phyloP scores from a whole-genome alignment of 1,140 invertebrate species.

The Alviniconcha marisindica region DNA sequence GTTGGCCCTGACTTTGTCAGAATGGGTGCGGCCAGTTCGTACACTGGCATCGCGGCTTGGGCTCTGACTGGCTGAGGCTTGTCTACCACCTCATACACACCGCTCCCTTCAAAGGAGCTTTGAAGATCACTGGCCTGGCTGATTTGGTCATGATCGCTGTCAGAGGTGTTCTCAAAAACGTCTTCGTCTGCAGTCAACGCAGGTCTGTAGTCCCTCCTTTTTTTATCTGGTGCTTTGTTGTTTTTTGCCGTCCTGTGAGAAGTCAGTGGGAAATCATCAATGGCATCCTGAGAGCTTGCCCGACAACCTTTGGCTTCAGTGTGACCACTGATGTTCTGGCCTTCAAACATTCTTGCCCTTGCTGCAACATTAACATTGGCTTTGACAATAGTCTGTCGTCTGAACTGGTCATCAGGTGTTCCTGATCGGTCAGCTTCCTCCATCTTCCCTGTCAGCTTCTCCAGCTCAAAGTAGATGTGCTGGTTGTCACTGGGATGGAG shows the following conservation, averaged over 20 bases:
- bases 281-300: not conserved
- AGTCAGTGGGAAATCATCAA: not conserved
- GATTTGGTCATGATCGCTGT: conserved; percentile 9
- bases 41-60: not conserved
- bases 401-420: not conserved
- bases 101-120: not conserved
- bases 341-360: conserved; percentile 9
- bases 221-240: not conserved
- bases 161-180: not conserved
- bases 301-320: not conserved
- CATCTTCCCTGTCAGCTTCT: not conserved
- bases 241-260: not conserved
- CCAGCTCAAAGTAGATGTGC: conserved; percentile 21
- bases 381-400: not conserved
- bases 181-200: not conserved
- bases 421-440: not conserved
- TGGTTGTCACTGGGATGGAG: not conserved
- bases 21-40: not conserved
- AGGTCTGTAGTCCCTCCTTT: not conserved
- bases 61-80: not conserved
- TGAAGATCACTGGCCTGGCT: not conserved
- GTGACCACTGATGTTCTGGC: not conserved
- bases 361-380: conserved; percentile 4
- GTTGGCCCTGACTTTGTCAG: too few relatives aligned
- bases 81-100: not conserved